These are phyloP conservation scores for Spongilla lacustris DNA, from an alignment of 37 sponge, comb jelly and placozoan genomes.

Conservation along the genomic window DNA sequence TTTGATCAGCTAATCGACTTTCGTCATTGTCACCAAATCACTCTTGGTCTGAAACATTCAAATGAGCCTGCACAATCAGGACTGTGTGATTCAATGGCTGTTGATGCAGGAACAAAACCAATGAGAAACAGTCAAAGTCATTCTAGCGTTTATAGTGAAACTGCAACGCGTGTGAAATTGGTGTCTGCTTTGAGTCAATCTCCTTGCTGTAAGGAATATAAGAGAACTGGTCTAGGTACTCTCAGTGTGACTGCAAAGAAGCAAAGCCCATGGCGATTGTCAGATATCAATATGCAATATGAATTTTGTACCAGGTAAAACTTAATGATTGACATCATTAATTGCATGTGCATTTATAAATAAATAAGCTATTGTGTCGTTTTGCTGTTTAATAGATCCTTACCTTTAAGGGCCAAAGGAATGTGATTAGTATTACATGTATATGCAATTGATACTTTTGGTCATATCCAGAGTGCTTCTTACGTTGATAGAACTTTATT, in stretches of 20 bases:
- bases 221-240: constrained; percentile 54
- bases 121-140: neutral
- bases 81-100: neutral
- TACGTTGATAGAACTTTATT: neutral
- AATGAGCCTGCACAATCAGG: neutral
- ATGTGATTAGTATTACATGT: too few species aligned
- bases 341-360: neutral
- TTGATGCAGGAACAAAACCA: neutral
- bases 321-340: neutral
- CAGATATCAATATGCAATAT: constrained; percentile 72
- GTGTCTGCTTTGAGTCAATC: constrained; percentile 57
- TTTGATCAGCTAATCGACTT: constrained; percentile 33
- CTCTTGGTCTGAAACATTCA: constrained; percentile 20
- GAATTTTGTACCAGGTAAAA: constrained; percentile 74
- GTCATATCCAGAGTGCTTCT: too few species aligned
- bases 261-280: constrained; percentile 68
- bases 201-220: constrained; percentile 70
- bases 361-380: too few species aligned
- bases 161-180: constrained; percentile 39
- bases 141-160: neutral
- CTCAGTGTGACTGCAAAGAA: constrained; percentile 53
- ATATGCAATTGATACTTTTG: too few species aligned
- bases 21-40: constrained; percentile 39
- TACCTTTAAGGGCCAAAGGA: too few species aligned
- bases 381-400: too few species aligned